Percentiles rank a stretch among this genome's conserved stretches.
phyloP scores from a whole-genome alignment of 2,113 vertebrate genomes.

The Prolemur simus region DNA sequence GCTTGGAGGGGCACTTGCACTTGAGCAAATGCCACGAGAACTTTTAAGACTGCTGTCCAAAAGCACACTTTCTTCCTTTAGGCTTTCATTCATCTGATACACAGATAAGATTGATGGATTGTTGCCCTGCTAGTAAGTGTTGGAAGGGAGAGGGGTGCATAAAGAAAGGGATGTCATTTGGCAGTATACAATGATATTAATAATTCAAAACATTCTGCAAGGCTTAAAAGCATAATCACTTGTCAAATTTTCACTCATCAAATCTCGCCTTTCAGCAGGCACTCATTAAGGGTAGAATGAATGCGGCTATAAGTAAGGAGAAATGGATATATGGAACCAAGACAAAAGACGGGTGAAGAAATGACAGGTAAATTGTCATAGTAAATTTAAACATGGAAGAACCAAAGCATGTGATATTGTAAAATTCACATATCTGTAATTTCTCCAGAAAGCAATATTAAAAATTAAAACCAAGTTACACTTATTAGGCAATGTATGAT shows the following conservation, averaged over 20 bases:
- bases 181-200: neutral
- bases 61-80: neutral
- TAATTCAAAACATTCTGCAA: constrained; percentile 13
- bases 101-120: constrained; percentile 47
- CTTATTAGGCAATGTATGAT: neutral
- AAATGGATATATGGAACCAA: accelerated
- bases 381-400: neutral
- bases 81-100: constrained; percentile 28
- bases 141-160: neutral
- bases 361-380: neutral
- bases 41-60: neutral
- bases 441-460: neutral
- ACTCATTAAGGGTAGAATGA: neutral
- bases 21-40: constrained; percentile 33
- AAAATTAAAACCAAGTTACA: neutral
- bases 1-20: neutral
- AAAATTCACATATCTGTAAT: neutral
- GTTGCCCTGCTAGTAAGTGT: neutral
- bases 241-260: neutral
- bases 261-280: neutral
- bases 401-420: neutral
- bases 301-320: neutral
- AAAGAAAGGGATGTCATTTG: neutral
- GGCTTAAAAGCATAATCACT: neutral
- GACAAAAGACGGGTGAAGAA: neutral